Evolutionary conservation across 2,888 invertebrate genomes (phyloP).

Genomic region (Ptychoptera albimana): DNA sequence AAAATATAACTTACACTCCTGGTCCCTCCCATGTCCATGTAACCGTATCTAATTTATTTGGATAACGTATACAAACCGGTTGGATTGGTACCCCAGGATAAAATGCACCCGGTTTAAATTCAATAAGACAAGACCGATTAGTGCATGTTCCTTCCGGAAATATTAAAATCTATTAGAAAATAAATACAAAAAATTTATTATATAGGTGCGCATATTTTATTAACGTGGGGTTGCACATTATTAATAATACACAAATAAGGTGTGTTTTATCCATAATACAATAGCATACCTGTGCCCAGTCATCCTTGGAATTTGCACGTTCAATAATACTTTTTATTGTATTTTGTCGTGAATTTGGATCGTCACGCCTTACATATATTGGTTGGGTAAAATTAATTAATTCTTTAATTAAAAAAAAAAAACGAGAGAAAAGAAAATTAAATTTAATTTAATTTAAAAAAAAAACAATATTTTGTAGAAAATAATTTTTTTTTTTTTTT

Average conservation of each 20-base stretch:
- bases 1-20: slow-evolving; percentile 56
- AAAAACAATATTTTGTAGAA: too few species aligned
- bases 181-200: neutral
- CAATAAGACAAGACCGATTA: slow-evolving; percentile 78
- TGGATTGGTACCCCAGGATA: slow-evolving; percentile 92
- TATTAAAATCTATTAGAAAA: slow-evolving; percentile 53
- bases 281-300: slow-evolving; percentile 69
- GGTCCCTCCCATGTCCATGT: slow-evolving; percentile 95
- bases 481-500: neutral
- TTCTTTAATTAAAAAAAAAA: slow-evolving; percentile 35
- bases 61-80: slow-evolving; percentile 82
- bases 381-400: slow-evolving; percentile 89
- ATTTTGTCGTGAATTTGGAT: slow-evolving; percentile 79
- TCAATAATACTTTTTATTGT: slow-evolving; percentile 79
- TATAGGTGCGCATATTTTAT: too few species aligned
- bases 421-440: neutral
- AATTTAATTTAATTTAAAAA: too few species aligned
- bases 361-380: slow-evolving; percentile 85
- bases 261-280: neutral
- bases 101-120: slow-evolving; percentile 85
- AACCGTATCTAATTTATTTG: slow-evolving; percentile 74
- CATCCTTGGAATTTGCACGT: slow-evolving; percentile 63
- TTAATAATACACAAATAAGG: neutral
- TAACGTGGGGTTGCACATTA: too few species aligned
- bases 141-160: slow-evolving; percentile 97